These are phyloP conservation scores for Crematogaster levior DNA, from an alignment of 2,888 invertebrate genomes.

Conservation along the genomic window DNA sequence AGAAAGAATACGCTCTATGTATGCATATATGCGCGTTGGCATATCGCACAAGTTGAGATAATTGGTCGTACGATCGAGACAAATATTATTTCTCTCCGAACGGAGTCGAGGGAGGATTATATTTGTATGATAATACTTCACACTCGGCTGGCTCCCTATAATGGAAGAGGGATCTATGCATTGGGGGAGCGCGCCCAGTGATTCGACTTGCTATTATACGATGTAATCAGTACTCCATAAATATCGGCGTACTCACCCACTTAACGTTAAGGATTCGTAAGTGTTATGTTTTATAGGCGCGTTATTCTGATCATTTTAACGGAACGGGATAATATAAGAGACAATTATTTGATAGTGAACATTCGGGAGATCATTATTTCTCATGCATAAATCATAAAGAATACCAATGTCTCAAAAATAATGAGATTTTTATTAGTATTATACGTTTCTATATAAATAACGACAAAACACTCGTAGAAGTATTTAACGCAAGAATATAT, in stretches of 20 bases:
- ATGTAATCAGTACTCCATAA: slow-evolving; percentile 74
- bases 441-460: background rate
- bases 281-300: slow-evolving; percentile 42
- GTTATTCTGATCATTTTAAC: slow-evolving; percentile 35
- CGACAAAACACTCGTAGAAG: background rate
- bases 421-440: background rate
- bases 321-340: slow-evolving; percentile 1
- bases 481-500: background rate
- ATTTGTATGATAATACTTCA: slow-evolving; percentile 76
- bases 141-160: slow-evolving; percentile 62
- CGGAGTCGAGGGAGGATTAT: slow-evolving; percentile 69
- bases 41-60: slow-evolving; percentile 71
- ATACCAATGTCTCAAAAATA: background rate
- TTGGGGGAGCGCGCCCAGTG: slow-evolving; percentile 66
- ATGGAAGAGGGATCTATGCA: slow-evolving; percentile 59
- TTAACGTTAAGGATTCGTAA: slow-evolving; percentile 57
- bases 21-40: slow-evolving; percentile 56
- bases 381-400: background rate
- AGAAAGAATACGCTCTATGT: slow-evolving; percentile 11
- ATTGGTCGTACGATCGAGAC: slow-evolving; percentile 72
- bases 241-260: slow-evolving; percentile 67
- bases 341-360: slow-evolving; percentile 8
- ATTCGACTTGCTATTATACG: slow-evolving; percentile 72
- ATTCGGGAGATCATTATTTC: background rate
- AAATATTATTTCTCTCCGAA: slow-evolving; percentile 73